These are phyloP conservation scores for Drosophila subobscura DNA, from an alignment of 1,140 invertebrate genomes.

Conservation along the genomic window DNA sequence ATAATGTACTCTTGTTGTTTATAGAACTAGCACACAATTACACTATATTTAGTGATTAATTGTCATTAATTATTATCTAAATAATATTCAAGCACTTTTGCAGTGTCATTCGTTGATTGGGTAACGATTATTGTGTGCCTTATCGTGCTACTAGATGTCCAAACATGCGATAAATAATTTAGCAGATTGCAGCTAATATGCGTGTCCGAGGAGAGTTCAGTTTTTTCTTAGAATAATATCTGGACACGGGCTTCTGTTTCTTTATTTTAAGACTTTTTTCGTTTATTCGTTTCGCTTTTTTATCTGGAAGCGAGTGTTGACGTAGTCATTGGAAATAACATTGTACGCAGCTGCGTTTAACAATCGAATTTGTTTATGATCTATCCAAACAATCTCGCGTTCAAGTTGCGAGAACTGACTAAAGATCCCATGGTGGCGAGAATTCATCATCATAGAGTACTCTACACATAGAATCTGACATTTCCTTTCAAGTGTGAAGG, in stretches of 20 bases:
- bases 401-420: slow-evolving; percentile 14
- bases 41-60: too few relatives aligned
- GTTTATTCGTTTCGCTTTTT: slow-evolving; percentile 10
- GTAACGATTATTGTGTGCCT: too few relatives aligned
- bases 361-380: slow-evolving; percentile 34
- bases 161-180: too few relatives aligned
- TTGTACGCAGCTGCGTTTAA: slow-evolving; percentile 38
- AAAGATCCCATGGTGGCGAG: slow-evolving; percentile 4
- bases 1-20: too few relatives aligned
- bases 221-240: slow-evolving; percentile 50
- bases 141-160: too few relatives aligned
- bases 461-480: not conserved
- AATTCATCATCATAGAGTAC: too few relatives aligned
- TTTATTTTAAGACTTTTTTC: slow-evolving; percentile 33
- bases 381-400: slow-evolving; percentile 15
- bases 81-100: too few relatives aligned
- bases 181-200: slow-evolving; percentile 19
- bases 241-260: slow-evolving; percentile 25
- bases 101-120: too few relatives aligned
- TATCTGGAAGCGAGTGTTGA: slow-evolving; percentile 41
- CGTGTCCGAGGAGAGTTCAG: not conserved
- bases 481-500: slow-evolving; percentile 7
- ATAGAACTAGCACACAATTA: too few relatives aligned
- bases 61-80: too few relatives aligned
- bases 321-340: slow-evolving; percentile 48